Evolutionary conservation across 2,113 vertebrate species (phyloP), one percentile per base, ranked within the genome.

Genomic region (Butorides virescens): DNA sequence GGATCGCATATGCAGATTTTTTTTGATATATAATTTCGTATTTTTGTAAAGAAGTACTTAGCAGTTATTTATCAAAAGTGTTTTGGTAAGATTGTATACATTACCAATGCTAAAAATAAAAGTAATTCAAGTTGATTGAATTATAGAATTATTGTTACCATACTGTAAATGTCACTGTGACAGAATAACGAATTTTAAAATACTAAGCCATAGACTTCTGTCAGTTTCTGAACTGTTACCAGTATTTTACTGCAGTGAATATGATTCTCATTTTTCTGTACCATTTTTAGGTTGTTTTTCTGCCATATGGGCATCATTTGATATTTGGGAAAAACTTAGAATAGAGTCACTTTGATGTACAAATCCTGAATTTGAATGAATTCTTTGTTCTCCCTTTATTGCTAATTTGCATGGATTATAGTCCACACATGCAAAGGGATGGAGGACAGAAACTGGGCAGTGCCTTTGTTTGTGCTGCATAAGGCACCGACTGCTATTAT

Each of bases 121-220:
- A 88, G 44, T 32, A 88, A 53, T 62, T 81, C 11, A 37, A 65
- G 50, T 34, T 70, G 77, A 81, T 74, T 0, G 25, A 86, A 70
- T 86, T n/a, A 73, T 11, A 62, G 22, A 62, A 34, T 89, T 92
- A 67, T 91, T 89, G 88, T 81, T 91, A 61, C 65, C 80, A 72
- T 75, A 91, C 73, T 91, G 86, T 72, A 95, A 96, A 97, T 94
- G 70, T 92, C 96, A 89, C 66, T n/a, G 14, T 87, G 83, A 82
- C 65, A 89, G 61, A 89, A 91, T 70, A 94, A 81, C 62, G 88
- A 76, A 92, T 81, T 91, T 86, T 79, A 68, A 82, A 94, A 72
- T 87, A 75, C 84, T 61, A 66, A 97, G 73, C 88, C 32, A 46
- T 15, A 79, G 97, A 92, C 97, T 97, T 96, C 97, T 97, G 95